phyloP scores from a whole-genome alignment of 1,140 invertebrate species.

The Agrypnia vestita region DNA sequence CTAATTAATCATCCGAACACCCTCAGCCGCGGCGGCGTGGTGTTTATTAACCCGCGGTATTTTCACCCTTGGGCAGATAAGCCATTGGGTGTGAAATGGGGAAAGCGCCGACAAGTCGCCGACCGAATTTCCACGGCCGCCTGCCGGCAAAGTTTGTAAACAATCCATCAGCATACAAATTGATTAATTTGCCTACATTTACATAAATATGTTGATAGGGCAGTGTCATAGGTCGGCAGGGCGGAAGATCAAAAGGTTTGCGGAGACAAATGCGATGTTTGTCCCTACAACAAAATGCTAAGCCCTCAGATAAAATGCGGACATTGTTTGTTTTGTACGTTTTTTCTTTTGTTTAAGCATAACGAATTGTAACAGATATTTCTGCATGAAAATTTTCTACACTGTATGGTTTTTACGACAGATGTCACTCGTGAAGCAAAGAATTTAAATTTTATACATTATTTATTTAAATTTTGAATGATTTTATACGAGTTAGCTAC shows the following conservation, averaged over 20 bases:
- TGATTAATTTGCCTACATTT: conserved; percentile 61
- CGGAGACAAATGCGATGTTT: background rate
- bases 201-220: conserved; percentile 58
- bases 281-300: background rate
- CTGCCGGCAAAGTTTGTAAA: conserved; percentile 57
- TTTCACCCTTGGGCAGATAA: conserved; percentile 4
- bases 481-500: no score
- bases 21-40: conserved; percentile 14
- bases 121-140: conserved; percentile 38
- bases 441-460: no score
- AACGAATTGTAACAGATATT: no score
- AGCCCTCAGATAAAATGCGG: background rate
- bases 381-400: no score
- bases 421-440: no score
- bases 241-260: conserved; percentile 11
- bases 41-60: background rate
- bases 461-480: no score
- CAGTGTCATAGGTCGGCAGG: conserved; percentile 44
- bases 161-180: conserved; percentile 61
- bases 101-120: conserved; percentile 25
- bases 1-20: conserved; percentile 39
- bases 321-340: background rate
- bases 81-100: conserved; percentile 26
- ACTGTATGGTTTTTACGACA: no score
- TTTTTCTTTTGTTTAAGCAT: no score